Base-by-base conservation (phyloP, 2,797 vertebrate genomes). In the Gymnoscopelus microlampas region DNA sequence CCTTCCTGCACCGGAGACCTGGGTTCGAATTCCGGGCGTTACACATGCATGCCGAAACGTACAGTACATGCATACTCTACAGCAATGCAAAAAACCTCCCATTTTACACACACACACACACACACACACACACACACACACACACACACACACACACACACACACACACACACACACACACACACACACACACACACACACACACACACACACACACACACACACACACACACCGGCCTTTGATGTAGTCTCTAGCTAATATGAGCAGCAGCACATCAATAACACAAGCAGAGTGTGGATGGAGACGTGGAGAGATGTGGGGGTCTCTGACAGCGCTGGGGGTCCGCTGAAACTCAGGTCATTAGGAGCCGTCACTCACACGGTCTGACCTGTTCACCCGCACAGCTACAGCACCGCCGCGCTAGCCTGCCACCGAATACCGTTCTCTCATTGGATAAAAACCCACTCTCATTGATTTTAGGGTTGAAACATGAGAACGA, bases 201-300 rank as follows among this genome's bases (percentile, higher is more conserved):
- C 53, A 65, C 53, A 47, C 63, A 54, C 63, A 57, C 29, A 57
- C 58, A 59, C 32, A n/a, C n/a, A 64, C 67, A 19, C 5, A 65
- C 49, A 66, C 14, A 67, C 63, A 77, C 70, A 51, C 13, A 23
- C 44, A 14, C 26, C 63, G 0, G 5, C 68, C 76, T 88, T 84
- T 81, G 62, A 87, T 80, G 71, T 32, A 0, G 7, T 61, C 63
- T 79, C 74, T 63, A 77, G 57, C 66, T 70, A 66, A 73, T 15
- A 68, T 72, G 76, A 81, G 75, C 78, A 79, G 73, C 62, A 71
- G 56, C 4, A 32, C 72, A 87, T 88, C 80, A 88, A 86, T 88
- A 84, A 86, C 73, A 88, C 66, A 85, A 78, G 49, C 65, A 61
- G 29, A 19, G 74, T 71, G 64, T 72, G 68, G 80, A 88, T 82